These are phyloP conservation scores for Brachyptera risi DNA, from an alignment of 2,888 invertebrate genomes.

Conservation along the genomic window DNA sequence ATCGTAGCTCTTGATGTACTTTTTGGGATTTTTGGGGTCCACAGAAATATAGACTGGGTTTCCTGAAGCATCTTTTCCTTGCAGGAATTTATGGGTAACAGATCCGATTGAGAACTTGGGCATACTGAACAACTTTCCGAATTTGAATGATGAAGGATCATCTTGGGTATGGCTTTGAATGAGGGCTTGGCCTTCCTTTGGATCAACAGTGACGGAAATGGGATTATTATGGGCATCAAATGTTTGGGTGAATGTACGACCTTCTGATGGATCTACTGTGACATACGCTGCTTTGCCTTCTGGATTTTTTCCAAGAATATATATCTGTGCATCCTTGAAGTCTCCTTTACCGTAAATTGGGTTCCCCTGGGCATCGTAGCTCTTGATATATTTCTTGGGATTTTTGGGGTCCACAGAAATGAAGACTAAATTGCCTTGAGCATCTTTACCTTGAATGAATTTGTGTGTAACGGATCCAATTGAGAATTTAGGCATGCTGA, in stretches of 20 bases:
- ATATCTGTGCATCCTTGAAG: constrained; percentile 30
- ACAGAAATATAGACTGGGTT: constrained; percentile 4
- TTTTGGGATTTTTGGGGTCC: neutral
- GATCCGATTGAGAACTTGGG: too few relatives aligned
- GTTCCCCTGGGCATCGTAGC: constrained; percentile 38
- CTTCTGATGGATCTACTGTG: too few relatives aligned
- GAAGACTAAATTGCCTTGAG: constrained; percentile 40
- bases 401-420: constrained; percentile 39
- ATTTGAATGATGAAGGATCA: too few relatives aligned
- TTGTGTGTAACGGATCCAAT: constrained; percentile 32
- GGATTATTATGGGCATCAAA: too few relatives aligned
- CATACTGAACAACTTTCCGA: too few relatives aligned
- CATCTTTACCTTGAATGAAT: constrained; percentile 36
- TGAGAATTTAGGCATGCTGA: too few relatives aligned
- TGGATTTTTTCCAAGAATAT: too few relatives aligned
- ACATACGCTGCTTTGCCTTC: too few relatives aligned
- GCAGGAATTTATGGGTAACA: neutral
- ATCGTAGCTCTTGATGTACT: constrained; percentile 36
- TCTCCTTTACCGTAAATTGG: constrained; percentile 29
- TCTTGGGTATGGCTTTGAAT: too few relatives aligned
- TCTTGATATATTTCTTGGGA: constrained; percentile 41
- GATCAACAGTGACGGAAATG: too few relatives aligned
- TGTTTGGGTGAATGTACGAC: too few relatives aligned
- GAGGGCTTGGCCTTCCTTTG: too few relatives aligned
- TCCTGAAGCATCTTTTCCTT: constrained; percentile 7